Evolutionary conservation across 1,140 invertebrate species (phyloP).

Genomic region (Microplitis mediator): DNA sequence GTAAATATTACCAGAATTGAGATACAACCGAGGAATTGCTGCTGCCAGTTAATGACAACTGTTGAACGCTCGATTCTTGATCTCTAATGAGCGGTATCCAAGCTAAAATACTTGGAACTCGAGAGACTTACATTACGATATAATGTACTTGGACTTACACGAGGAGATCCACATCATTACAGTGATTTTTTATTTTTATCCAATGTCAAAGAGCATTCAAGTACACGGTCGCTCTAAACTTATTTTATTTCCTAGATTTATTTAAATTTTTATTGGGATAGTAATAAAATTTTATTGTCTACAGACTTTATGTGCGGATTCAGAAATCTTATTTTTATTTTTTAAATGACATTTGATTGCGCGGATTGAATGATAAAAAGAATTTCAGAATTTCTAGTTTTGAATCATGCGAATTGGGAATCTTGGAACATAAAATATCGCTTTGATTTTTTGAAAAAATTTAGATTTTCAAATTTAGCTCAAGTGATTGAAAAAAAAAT

Average conservation of each 20-base stretch:
- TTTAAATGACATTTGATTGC: too few relatives aligned
- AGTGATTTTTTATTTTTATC: not conserved
- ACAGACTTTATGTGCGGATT: too few relatives aligned
- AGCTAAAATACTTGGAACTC: not conserved
- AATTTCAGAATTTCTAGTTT: too few relatives aligned
- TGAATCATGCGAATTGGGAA: too few relatives aligned
- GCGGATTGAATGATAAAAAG: too few relatives aligned
- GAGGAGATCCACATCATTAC: not conserved
- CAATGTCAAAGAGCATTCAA: not conserved
- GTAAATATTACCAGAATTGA: slow-evolving; percentile 1
- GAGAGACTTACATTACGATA: not conserved
- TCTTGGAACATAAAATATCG: too few relatives aligned
- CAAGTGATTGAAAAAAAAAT: too few relatives aligned
- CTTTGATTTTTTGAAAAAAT: too few relatives aligned
- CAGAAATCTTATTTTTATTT: too few relatives aligned
- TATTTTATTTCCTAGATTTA: not conserved
- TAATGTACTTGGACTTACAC: not conserved
- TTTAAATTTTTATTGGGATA: too few relatives aligned
- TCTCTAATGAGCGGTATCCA: not conserved
- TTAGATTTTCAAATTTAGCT: too few relatives aligned
- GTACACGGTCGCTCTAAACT: not conserved
- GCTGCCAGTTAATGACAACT: not conserved
- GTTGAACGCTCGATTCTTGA: not conserved
- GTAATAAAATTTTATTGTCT: too few relatives aligned
- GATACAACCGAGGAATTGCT: not conserved